Base-by-base conservation (phyloP, 2,113 vertebrate genomes). In the Nicator chloris region DNA sequence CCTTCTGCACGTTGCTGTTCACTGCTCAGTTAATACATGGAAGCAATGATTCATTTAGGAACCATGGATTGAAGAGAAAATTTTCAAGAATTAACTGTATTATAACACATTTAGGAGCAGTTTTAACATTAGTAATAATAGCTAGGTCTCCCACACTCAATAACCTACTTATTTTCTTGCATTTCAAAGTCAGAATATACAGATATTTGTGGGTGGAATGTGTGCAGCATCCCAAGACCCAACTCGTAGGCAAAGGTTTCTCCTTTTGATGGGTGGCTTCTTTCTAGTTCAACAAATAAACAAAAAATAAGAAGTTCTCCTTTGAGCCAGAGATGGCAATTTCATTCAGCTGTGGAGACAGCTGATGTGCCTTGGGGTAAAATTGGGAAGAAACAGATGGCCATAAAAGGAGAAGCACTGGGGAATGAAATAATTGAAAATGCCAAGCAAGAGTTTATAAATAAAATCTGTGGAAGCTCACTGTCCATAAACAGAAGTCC, bases 341-440 rank as follows among this genome's bases (percentile, higher is more conserved):
- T 95, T 92, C 78, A 77, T 88, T 96, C 87, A 94, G 85, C 82
- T 90, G 75, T 86, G 84, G 82, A 86, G 82, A 92, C 92, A 95
- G 89, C 87, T 96, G 92, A 70, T 94, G 64, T 86, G 89, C 91
- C 84, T 92, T 64, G 56, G 61, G 95, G 93, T 65, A 95, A 59
- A 81, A 65, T 61, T 64, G 49, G 68, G 57, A 69, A 93, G 71
- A 90, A 95, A 51, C 91, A 93, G 92, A 92, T 90, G 90, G 65
- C 85, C 68, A 86, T 78, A 95, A 93, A 83, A 88, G 78, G 60
- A 95, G 87, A 90, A 50, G 42, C 50, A 33, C 39, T 49, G 35
- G 54, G 54, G 86, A 90, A 75, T 72, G 45, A 79, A 82, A 76
- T 50, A 82, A 89, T 49, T 80, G 63, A 92, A 92, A 94, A 45